Percentiles rank a stretch among this genome's conserved stretches.
These are phyloP conservation scores for Pachymerium ferrugineum DNA, from an alignment of 2,888 invertebrate genomes.

Conservation along the genomic window DNA sequence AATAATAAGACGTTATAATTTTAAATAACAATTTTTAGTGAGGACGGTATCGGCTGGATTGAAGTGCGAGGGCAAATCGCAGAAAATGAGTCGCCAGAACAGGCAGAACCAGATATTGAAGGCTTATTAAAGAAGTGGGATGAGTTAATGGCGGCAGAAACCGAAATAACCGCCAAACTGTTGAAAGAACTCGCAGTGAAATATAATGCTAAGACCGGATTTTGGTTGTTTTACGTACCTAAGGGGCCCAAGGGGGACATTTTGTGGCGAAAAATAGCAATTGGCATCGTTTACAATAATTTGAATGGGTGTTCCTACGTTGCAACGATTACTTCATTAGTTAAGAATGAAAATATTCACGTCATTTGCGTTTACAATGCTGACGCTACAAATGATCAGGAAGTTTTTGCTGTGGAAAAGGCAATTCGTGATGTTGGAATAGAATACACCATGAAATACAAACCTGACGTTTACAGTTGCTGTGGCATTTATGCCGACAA, in stretches of 20 bases:
- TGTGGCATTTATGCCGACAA: conserved; percentile 30
- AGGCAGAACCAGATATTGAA: no score
- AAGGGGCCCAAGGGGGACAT: neutral
- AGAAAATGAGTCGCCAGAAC: no score
- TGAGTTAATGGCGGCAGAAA: no score
- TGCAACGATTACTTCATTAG: neutral
- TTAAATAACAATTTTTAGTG: no score
- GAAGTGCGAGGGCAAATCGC: no score
- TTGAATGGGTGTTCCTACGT: neutral
- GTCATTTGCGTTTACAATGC: conserved; percentile 1
- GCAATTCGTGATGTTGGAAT: conserved; percentile 1
- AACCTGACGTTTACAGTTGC: conserved; percentile 23
- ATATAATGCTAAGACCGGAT: neutral
- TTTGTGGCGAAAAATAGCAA: neutral
- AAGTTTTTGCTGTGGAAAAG: neutral
- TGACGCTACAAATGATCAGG: neutral
- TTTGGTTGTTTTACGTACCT: neutral
- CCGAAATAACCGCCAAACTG: no score
- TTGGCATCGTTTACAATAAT: neutral
- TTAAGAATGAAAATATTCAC: neutral
- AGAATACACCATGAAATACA: neutral
- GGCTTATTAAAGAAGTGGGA: no score
- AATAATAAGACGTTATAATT: no score
- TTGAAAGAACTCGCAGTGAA: neutral
- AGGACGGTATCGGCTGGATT: no score